Base-by-base conservation (phyloP, 2,888 invertebrate genomes). In the Chrysolina americana region DNA sequence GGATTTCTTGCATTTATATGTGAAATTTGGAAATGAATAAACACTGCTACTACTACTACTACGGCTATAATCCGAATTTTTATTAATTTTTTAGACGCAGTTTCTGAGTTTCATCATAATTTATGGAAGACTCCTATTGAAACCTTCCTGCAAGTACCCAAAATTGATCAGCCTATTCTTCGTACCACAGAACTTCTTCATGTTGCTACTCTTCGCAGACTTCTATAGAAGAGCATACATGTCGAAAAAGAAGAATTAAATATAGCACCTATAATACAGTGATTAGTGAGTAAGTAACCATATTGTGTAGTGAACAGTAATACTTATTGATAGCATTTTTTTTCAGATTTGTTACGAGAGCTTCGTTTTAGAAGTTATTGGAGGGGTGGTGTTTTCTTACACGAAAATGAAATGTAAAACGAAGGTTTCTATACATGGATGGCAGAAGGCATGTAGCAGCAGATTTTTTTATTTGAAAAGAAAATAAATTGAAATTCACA, bases 221-320 rank as follows among this genome's bases (percentile, higher is more conserved):
- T 93, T 93, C 83, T 93, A 93, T 78, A 89, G 90, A 62, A 92
- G 91, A 81, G 82, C 90, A 0, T 93, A 93, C 81, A 78, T 91
- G 10, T 65, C 41, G 28, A 73, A 72, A 62, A 53, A 63, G 21
- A 65, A 65, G 53, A 41, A 56, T 19, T 21, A 17, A 56, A 53
- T 13, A 21, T 13, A 13, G 9, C 15, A 50, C 36, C 36, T 36
- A 68, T 9, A 17, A 41, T 59, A 53, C 23, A 19, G 19, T 15
- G 41, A 48, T 8, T 17, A 48, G 48, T 48, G 48, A 48, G 48
- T 48, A 17, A 48, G n/a, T n/a, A n/a, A n/a, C n/a, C 17, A 17
- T 4, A n/a, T 17, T 17, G 2, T 17, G n/a, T 10, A 48, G 17
- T 48, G 15, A 11, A 8, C 2, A 28, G 0, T 10, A 28, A 28